Base-by-base conservation (phyloP, 2,888 invertebrate species). In the Caenorhabditis sp. region DNA sequence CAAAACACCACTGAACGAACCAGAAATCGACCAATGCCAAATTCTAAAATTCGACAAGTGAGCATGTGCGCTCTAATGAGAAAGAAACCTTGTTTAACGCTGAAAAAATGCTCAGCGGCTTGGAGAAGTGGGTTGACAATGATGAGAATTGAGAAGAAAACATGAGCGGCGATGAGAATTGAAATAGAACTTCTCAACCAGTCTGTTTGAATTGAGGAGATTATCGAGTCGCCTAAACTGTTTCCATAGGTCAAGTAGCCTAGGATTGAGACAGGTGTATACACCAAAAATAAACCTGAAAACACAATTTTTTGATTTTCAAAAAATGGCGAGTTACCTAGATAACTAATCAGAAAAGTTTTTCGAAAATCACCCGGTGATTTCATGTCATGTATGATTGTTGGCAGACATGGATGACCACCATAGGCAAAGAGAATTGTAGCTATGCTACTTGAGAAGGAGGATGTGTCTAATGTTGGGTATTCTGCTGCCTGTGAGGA, bases 361-460 rank as follows among this genome's bases (percentile, higher is more conserved):
- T 62, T 54, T 24, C 61, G 58, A 62, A 61, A 78, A n/a, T 68
- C 66, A n/a, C 67, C 58, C 0, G 78, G 73, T 17, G 66, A 66
- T 43, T 67, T 73, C 78, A 78, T 78, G 23, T 78, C 78, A 51
- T 78, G 76, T 1, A 76, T 70, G 19, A 78, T 70, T 17, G 76
- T 76, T 4, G 78, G 78, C 4, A 78, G 65, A 14, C 70, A 70
- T 17, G 75, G 69, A 66, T 78, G 78, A n/a, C 77, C 78, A 17
- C 78, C 76, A 21, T 73, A 78, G 19, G 78, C 76, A 51, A 78
- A 78, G 4, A 78, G 62, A 43, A 78, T 76, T 1, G 78, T 78
- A 3, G 76, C 78, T 17, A 78, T 66, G 19, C 73, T 66, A 21
- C 62, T 68, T 3, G 76, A 74, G 27, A 70, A 67, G 3, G 67